A percentile compares a stretch with the other conserved stretches of the same genome.
phyloP scores from a whole-genome alignment of 2,888 invertebrate species.

The Eumerus sabulonum region DNA sequence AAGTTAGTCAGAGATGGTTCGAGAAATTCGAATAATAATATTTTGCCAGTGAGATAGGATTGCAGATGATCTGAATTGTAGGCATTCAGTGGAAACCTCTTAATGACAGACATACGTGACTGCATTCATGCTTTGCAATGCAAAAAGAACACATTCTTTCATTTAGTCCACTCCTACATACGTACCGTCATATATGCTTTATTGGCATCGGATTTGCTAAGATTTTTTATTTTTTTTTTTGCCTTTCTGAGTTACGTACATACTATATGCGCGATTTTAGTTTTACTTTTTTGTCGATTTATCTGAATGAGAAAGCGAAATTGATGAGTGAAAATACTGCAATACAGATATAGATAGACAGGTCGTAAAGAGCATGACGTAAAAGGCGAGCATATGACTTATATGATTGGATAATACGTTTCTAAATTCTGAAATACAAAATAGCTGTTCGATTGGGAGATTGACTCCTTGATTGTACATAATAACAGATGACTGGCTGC shows the following conservation, averaged over 20 bases:
- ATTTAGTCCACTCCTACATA: not conserved
- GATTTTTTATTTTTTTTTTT: constrained; percentile 5
- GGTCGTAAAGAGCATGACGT: constrained; percentile 1
- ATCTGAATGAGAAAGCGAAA: constrained; percentile 16
- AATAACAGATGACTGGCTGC: no score
- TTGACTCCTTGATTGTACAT: no score
- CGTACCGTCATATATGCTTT: constrained; percentile 4
- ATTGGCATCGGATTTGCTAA: constrained; percentile 13
- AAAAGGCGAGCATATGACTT: not conserved
- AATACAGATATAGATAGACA: constrained; percentile 1
- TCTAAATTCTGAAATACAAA: no score
- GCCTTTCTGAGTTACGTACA: constrained; percentile 27
- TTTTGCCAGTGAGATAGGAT: not conserved
- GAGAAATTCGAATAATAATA: constrained; percentile 4
- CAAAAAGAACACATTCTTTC: no score
- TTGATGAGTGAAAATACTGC: constrained; percentile 22
- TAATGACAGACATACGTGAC: constrained; percentile 34
- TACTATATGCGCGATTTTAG: constrained; percentile 28
- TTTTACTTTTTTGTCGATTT: not conserved
- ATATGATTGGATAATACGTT: no score
- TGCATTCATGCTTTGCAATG: constrained; percentile 15
- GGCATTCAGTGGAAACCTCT: constrained; percentile 1
- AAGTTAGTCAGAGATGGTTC: constrained; percentile 5
- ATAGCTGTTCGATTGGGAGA: no score
- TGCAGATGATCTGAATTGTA: not conserved